Percentiles rank a stretch among this genome's conserved stretches.
Evolutionary conservation across 1,140 invertebrate genomes (phyloP).

Genomic region (Pseudomyrmex sp.): DNA sequence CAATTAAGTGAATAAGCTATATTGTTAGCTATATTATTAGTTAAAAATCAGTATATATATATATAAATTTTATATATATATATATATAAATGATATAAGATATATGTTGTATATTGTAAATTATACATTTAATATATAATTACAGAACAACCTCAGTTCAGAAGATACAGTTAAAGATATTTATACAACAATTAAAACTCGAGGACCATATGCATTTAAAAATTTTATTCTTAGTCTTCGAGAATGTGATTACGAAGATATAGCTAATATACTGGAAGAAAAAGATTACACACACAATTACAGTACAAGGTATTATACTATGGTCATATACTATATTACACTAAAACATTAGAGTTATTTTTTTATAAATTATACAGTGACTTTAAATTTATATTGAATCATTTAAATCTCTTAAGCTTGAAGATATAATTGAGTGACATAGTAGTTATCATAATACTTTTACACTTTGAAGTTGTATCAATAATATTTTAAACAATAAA

Average conservation of each 20-base stretch:
- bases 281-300: neutral
- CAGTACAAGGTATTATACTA: neutral
- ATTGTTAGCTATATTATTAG: neutral
- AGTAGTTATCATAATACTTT: too few relatives aligned
- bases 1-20: too few relatives aligned
- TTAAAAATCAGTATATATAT: neutral
- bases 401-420: too few relatives aligned
- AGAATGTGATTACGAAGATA: conserved; percentile 68
- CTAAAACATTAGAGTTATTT: too few relatives aligned
- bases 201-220: conserved; percentile 77
- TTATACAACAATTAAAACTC: conserved; percentile 73
- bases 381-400: too few relatives aligned
- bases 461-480: too few relatives aligned
- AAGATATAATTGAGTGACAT: too few relatives aligned
- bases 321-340: neutral
- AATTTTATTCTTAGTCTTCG: conserved; percentile 72
- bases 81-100: too few relatives aligned
- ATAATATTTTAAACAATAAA: too few relatives aligned
- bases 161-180: conserved; percentile 69
- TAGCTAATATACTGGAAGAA: conserved; percentile 70
- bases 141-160: conserved; percentile 64
- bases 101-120: neutral
- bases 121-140: neutral
- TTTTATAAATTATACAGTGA: too few relatives aligned
- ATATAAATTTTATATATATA: neutral